A percentile compares a stretch with the other conserved stretches of the same genome.
These are phyloP conservation scores for Nasonia longicornis DNA, from an alignment of 1,140 invertebrate species.

Conservation along the genomic window DNA sequence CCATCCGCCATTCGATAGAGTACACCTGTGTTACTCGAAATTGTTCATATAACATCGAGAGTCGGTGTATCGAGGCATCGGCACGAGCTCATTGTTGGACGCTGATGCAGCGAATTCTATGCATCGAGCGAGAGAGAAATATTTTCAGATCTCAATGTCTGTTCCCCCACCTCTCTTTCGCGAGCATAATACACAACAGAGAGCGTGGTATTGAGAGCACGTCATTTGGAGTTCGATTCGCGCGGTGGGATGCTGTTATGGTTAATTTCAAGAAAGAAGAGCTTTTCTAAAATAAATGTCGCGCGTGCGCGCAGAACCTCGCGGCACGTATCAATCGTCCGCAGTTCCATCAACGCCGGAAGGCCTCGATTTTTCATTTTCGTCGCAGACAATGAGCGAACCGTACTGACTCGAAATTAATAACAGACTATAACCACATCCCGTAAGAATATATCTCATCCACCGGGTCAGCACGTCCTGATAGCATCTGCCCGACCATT, in stretches of 20 bases:
- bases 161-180: too few species aligned
- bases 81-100: conserved; percentile 46
- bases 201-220: background rate
- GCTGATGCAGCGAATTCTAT: conserved; percentile 50
- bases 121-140: conserved; percentile 2
- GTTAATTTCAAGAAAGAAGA: background rate
- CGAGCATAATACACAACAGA: background rate
- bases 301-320: background rate
- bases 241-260: background rate
- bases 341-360: background rate
- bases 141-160: conserved; percentile 27
- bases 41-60: conserved; percentile 50
- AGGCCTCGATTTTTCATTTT: background rate
- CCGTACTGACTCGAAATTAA: conserved; percentile 10
- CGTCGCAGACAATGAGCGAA: conserved; percentile 18
- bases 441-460: background rate
- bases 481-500: conserved; percentile 29
- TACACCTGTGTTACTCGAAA: conserved; percentile 52
- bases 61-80: background rate
- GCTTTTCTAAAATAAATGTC: background rate
- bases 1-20: conserved; percentile 13
- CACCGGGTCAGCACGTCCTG: background rate
- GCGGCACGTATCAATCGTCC: background rate
- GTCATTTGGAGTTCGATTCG: background rate
- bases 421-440: background rate